These are phyloP conservation scores for Hypotaenidia okinawae DNA, from an alignment of 2,797 vertebrate genomes.

Conservation along the genomic window DNA sequence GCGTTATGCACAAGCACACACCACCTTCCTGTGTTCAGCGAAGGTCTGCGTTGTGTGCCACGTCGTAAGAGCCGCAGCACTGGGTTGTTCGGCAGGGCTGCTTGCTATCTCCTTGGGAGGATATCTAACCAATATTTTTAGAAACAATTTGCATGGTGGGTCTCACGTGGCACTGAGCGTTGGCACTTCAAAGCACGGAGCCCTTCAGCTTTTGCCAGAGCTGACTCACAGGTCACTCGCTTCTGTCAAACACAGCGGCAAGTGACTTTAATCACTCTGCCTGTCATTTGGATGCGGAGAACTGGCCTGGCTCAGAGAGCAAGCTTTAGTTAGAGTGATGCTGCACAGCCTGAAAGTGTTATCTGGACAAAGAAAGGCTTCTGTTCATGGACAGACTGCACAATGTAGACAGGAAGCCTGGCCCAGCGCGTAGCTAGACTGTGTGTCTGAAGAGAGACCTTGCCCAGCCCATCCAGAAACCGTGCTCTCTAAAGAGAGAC, in stretches of 20 bases:
- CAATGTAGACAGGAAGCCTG: slow-evolving; percentile 45
- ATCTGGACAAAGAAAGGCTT: slow-evolving; percentile 30
- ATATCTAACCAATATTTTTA: slow-evolving; percentile 23
- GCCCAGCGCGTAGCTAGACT: neutral
- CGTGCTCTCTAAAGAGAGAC: neutral
- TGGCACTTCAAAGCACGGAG: slow-evolving; percentile 31
- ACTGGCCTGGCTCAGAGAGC: neutral
- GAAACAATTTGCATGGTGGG: slow-evolving; percentile 38
- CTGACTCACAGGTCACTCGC: slow-evolving; percentile 31
- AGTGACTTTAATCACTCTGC: slow-evolving; percentile 33
- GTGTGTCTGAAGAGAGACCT: neutral
- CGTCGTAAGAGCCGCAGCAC: neutral
- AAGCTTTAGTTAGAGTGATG: neutral
- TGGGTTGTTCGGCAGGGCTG: neutral
- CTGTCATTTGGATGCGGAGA: neutral
- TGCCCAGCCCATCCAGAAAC: neutral
- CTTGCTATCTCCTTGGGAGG: neutral
- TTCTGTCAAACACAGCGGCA: neutral
- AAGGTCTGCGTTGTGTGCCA: neutral
- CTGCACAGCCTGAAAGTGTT: neutral
- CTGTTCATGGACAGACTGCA: slow-evolving; percentile 34
- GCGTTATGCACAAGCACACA: neutral
- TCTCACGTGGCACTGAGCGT: neutral
- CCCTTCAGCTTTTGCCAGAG: slow-evolving; percentile 22
- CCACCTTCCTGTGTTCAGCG: neutral